These are phyloP conservation scores for Xanthia icteritia DNA, from an alignment of 2,888 invertebrate species.

Conservation along the genomic window DNA sequence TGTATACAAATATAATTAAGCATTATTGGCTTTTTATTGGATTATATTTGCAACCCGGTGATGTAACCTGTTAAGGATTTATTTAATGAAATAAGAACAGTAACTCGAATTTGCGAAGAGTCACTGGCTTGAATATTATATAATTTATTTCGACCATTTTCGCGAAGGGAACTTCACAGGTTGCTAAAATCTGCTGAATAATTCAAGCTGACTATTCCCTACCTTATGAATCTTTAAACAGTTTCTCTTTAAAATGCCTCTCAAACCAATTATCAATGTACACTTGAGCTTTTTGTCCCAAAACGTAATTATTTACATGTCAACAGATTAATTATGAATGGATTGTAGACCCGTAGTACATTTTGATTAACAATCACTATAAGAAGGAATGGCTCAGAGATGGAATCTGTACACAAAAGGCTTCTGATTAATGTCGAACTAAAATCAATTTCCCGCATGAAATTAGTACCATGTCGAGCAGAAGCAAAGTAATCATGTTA, in stretches of 20 bases:
- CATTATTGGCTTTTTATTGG: conserved; percentile 17
- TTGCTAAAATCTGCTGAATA: conserved; percentile 53
- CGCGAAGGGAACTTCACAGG: conserved; percentile 29
- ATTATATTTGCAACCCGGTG: conserved; percentile 19
- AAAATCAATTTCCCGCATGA: conserved; percentile 60
- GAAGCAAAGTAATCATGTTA: conserved; percentile 31
- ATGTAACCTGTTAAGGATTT: conserved; percentile 27
- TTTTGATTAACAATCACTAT: conserved; percentile 11
- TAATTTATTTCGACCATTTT: conserved; percentile 26
- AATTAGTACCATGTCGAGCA: conserved; percentile 38
- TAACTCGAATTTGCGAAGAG: conserved; percentile 23
- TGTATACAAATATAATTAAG: conserved; percentile 30
- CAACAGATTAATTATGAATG: conserved; percentile 5
- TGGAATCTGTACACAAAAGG: conserved; percentile 29
- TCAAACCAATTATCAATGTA: background rate
- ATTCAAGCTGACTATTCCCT: conserved; percentile 45
- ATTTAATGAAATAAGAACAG: conserved; percentile 38
- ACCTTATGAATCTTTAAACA: conserved; percentile 52
- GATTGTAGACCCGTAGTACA: background rate
- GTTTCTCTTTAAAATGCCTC: conserved; percentile 19
- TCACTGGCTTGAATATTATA: conserved; percentile 49
- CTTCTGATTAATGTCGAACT: conserved; percentile 29
- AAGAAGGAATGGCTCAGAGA: conserved; percentile 17
- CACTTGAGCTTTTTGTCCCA: background rate
- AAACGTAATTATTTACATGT: conserved; percentile 11